Conservation (phyloP, 2,888 invertebrate genomes). For the Lycophotia porphyrea region DNA sequence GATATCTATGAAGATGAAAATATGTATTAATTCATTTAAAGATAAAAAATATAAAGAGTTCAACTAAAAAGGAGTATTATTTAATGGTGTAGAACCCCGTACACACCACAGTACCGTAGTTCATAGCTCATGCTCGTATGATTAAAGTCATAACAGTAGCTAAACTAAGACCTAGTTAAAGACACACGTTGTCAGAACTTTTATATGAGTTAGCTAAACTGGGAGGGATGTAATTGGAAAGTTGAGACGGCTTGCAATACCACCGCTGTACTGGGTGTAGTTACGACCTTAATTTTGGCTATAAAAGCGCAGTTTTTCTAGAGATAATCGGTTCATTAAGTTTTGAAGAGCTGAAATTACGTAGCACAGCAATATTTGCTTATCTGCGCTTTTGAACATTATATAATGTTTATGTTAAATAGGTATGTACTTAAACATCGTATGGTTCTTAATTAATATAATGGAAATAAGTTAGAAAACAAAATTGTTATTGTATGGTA, state of each 20-base stretch:
- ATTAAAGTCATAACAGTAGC: constrained; percentile 67
- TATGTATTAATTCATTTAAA: too few relatives aligned
- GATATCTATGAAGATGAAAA: too few relatives aligned
- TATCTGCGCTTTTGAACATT: constrained; percentile 13
- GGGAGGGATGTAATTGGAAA: constrained; percentile 88
- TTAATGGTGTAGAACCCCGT: too few relatives aligned
- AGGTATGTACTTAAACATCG: constrained; percentile 12
- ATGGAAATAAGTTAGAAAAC: constrained; percentile 28
- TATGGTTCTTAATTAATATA: constrained; percentile 26
- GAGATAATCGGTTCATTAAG: constrained; percentile 63
- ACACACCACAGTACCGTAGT: too few relatives aligned
- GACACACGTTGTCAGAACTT: constrained; percentile 84
- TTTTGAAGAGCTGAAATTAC: constrained; percentile 44
- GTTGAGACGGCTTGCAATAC: constrained; percentile 80
- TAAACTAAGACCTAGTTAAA: constrained; percentile 73
- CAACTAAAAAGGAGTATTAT: too few relatives aligned
- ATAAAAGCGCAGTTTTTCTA: constrained; percentile 75
- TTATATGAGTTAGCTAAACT: constrained; percentile 88
- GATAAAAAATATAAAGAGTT: too few relatives aligned
- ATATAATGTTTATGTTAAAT: constrained; percentile 24
- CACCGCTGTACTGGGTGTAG: constrained; percentile 70
- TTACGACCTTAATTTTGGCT: constrained; percentile 80
- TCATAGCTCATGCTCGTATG: constrained; percentile 38
- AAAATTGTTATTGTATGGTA: constrained; percentile 38
- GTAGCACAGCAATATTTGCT: constrained; percentile 26